A percentile compares a stretch with the other conserved stretches of the same genome.
Evolutionary conservation across 2,888 invertebrate species (phyloP).

Genomic region (Ecliptopera silaceata): DNA sequence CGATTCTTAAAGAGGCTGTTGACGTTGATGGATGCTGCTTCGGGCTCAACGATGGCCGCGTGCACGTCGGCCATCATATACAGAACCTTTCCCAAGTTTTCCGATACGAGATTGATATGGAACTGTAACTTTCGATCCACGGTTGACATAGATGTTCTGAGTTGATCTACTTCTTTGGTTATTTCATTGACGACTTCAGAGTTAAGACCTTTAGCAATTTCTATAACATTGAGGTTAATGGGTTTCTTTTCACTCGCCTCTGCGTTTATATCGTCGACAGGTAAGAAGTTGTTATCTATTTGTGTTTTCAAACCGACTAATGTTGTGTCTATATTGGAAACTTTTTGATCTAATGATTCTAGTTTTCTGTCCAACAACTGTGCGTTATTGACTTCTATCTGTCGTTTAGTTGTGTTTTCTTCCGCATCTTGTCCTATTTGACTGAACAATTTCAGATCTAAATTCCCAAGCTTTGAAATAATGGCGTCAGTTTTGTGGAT

Average conservation of each 20-base stretch:
- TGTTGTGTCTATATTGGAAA: conserved; percentile 91
- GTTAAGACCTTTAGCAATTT: conserved; percentile 92
- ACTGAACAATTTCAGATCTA: conserved; percentile 90
- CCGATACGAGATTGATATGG: conserved; percentile 92
- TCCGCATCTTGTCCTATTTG: conserved; percentile 67
- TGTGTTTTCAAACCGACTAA: conserved; percentile 91
- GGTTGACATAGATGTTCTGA: conserved; percentile 89
- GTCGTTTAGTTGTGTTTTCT: conserved; percentile 55
- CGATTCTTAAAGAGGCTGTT: conserved; percentile 79
- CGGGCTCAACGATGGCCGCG: conserved; percentile 91
- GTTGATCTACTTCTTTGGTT: conserved; percentile 90
- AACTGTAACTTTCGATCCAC: conserved; percentile 93
- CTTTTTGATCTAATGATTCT: conserved; percentile 90
- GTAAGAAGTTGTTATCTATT: conserved; percentile 91
- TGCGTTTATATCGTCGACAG: conserved; percentile 92
- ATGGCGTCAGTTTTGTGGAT: conserved; percentile 93
- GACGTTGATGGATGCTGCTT: conserved; percentile 79
- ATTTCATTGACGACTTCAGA: conserved; percentile 91
- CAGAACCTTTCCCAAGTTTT: conserved; percentile 90
- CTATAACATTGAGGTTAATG: conserved; percentile 91
- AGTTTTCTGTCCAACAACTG: conserved; percentile 85
- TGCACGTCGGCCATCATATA: conserved; percentile 92
- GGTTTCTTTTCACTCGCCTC: conserved; percentile 95
- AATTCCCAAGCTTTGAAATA: conserved; percentile 88
- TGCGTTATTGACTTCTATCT: conserved; percentile 56